Base-by-base conservation (phyloP, 2,797 vertebrate species). In the Euthynnus affinis region DNA sequence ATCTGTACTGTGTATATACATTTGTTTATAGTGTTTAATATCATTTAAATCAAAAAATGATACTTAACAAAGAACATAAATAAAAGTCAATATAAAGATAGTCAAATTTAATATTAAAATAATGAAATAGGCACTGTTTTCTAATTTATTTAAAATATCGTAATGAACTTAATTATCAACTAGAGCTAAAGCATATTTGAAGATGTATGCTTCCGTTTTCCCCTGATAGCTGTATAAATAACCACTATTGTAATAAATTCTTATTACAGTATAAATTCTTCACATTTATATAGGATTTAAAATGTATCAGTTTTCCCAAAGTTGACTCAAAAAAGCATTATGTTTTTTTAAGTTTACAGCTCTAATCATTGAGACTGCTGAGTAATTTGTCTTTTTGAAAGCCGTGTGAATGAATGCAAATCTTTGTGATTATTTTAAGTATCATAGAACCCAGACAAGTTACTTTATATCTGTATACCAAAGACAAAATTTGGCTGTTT, bases 361-460 rank as follows among this genome's bases (percentile, higher is more conserved):
- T 72, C 18, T 56, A 61, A 65, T 82, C 42, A 69, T 22, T 25
- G 12, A 68, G 29, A 57, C 9, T 1, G 5, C 25, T 60, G 29
- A 23, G 25, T 70, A 51, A 48, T 78, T 60, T 61, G 37, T 48
- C 62, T 65, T 71, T 76, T 62, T 65, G 49, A 82, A 76, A 71
- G 23, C 23, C 49, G 6, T 56, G 15, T 71, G 40, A 76, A 71
- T 82, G 14, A 79, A 71, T 9, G 1, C 60, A 66, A 57, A 75
- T 80, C 46, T 86, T 81, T 72, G 67, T 85, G 63, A 77, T 85
- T 78, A 59, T 78, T 81, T 82, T 72, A 66, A 76, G 48, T 66
- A 63, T 82, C 78, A 85, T 71, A 76, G 55, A 78, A 22, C 68
- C 55, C 42, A 10, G 64, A 75, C 44, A 20, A 73, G 58, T 68